Evolutionary conservation across 2,888 invertebrate genomes (phyloP).

Genomic region (Teinopalpus imperialis): DNA sequence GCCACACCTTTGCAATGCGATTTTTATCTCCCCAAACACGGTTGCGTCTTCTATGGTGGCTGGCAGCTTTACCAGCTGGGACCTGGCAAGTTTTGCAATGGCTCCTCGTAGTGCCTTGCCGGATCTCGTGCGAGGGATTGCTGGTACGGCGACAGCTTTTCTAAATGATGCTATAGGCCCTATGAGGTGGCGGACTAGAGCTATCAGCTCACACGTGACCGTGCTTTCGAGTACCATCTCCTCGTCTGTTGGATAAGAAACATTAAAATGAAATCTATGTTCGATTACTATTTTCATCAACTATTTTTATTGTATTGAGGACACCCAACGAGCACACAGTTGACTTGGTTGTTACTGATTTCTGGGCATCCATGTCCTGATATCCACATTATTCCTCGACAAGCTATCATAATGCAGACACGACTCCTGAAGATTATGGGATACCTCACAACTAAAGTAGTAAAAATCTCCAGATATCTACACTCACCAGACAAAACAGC

Average conservation of each 20-base stretch:
- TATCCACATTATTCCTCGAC: too few species aligned
- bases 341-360: too few species aligned
- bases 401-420: too few species aligned
- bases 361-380: too few species aligned
- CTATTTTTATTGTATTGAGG: too few species aligned
- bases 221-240: constrained; percentile 69
- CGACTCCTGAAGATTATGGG: too few species aligned
- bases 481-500: too few species aligned
- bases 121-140: constrained; percentile 93
- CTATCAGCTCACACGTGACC: constrained; percentile 69
- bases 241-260: constrained; percentile 50
- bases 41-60: constrained; percentile 94
- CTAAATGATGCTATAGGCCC: constrained; percentile 96
- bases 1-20: constrained; percentile 88
- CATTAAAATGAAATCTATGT: too few species aligned
- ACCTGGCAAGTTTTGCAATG: constrained; percentile 91
- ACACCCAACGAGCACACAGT: too few species aligned
- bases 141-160: constrained; percentile 88
- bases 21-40: constrained; percentile 90
- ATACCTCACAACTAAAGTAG: too few species aligned
- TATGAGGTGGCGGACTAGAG: constrained; percentile 79
- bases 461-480: too few species aligned
- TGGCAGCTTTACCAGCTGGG: constrained; percentile 89
- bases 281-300: too few species aligned
- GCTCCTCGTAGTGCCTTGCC: constrained; percentile 87